Evolutionary conservation across 2,113 vertebrate genomes (phyloP), one percentile per base, ranked within the genome.

Genomic region (Steatornis caripensis): DNA sequence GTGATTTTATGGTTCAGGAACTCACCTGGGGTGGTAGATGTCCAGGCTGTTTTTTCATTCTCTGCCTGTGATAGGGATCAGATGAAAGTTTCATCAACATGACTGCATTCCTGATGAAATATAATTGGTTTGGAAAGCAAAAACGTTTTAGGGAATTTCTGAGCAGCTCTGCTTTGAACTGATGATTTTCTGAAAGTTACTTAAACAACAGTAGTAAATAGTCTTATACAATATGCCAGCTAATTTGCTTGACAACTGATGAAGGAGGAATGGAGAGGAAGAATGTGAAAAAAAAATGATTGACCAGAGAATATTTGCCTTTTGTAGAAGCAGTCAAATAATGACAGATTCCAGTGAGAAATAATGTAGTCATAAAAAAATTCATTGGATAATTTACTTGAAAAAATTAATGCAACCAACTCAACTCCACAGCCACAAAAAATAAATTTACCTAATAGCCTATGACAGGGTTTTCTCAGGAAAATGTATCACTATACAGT

Each of bases 401-500:
- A 95, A 93, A 82, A 55, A 95, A 94, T 87, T 69, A 77, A 71
- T 24, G 36, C 79, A 76, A 84, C 87, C 45, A 75, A 39, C 24
- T 79, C 60, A 45, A 88, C 53, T 91, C 84, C 88, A 93, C 46
- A 89, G 83, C 81, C 43, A 11, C 91, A 91, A 90, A 95, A 98
- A 96, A 93, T 80, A 94, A 96, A 97, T 94, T 96, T 94, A 79
- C 94, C 72, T 95, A 92, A 91, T 83, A 72, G 68, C 78, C 66
- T 53, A 74, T 88, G 95, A 95, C 89, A 96, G 79, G 34, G 46
- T 16, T 96, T 97, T 83, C 58, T 84, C 58, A 72, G 82, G 80
- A 94, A 85, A 71, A 83, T 10, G 5, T 66, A 76, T 58, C 89
- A 76, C 60, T 92, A 30, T 75, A 58, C 37, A 51, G 49, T 80